These are phyloP conservation scores for Petrolisthes cinctipes DNA, from an alignment of 2,888 invertebrate species.

Conservation along the genomic window DNA sequence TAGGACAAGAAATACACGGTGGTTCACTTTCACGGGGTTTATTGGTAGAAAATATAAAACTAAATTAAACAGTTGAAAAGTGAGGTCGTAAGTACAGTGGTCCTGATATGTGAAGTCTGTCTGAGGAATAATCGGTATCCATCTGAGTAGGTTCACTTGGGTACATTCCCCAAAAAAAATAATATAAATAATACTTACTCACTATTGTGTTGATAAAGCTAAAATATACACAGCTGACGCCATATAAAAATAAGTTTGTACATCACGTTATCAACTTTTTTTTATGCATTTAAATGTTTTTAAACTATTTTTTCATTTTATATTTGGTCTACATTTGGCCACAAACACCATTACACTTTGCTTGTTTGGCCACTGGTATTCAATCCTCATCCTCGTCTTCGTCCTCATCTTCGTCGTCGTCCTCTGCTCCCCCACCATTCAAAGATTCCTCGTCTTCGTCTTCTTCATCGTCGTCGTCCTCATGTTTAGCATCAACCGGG, in stretches of 20 bases:
- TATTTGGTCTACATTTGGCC: not conserved
- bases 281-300: conserved; percentile 2
- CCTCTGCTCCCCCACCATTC: conserved; percentile 43
- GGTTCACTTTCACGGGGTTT: conserved; percentile 17
- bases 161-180: conserved; percentile 4
- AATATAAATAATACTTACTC: conserved; percentile 26
- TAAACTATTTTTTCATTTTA: not conserved
- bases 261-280: conserved; percentile 42
- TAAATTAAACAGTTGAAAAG: conserved; percentile 41
- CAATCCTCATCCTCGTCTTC: conserved; percentile 20
- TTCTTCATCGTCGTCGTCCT: conserved; percentile 55
- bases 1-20: no score
- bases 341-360: not conserved
- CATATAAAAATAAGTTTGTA: conserved; percentile 65
- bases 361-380: not conserved
- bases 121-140: conserved; percentile 12
- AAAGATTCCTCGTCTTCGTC: conserved; percentile 50
- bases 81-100: conserved; percentile 51
- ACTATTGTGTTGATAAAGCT: conserved; percentile 1
- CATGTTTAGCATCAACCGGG: conserved; percentile 17
- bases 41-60: conserved; percentile 64
- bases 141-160: not conserved
- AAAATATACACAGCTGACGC: conserved; percentile 55
- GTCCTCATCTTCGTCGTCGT: conserved; percentile 49
- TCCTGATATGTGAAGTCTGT: not conserved